Evolutionary conservation across 1,140 invertebrate species (phyloP), one percentile per base, ranked within the genome.

Genomic region (Nasonia giraulti): DNA sequence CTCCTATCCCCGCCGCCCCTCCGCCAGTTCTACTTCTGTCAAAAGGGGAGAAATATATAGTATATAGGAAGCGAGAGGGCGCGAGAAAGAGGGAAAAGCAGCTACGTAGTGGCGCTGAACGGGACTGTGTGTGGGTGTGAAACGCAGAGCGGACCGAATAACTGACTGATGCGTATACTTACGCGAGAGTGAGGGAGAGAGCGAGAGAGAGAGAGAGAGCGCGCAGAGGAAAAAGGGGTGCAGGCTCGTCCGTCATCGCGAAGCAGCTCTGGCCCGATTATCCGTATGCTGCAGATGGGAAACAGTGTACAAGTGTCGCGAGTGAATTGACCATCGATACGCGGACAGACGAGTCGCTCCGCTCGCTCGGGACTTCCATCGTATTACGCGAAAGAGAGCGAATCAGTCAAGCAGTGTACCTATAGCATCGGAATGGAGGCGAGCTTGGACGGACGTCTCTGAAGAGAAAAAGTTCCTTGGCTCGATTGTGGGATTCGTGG

Each of bases 81-180:
- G 55, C 55, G 55, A 62, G 55, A n/a, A 62, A 62, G 55, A 62
- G 55, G 55, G 55, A 62, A n/a, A 62, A 62, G 55, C 55, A 50
- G 3, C 12, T 50, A 50, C 8, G 40, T 62, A 62, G 20, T n/a
- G 55, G 17, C 55, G 55, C 55, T 5, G 3, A 62, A 20, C 55
- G 55, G 55, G 17, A 17, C 55, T 17, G 55, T 62, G 55, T 62
- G 55, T 62, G 55, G 55, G 55, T 62, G 55, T 62, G 55, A 62
- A 62, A 62, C 55, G 55, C 55, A 62, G 6, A 62, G 55, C 55
- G 20, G 17, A 62, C 20, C 62, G 47, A 62, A 66, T 6, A 6
- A 62, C 17, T 62, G 55, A 62, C 55, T 27, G 69, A 27, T 0
- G 27, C 27, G 27, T 0, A 27, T 27, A 27, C 27, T 27, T 27